Base-by-base conservation (phyloP, 1,140 invertebrate genomes). In the Onthophagus taurus region DNA sequence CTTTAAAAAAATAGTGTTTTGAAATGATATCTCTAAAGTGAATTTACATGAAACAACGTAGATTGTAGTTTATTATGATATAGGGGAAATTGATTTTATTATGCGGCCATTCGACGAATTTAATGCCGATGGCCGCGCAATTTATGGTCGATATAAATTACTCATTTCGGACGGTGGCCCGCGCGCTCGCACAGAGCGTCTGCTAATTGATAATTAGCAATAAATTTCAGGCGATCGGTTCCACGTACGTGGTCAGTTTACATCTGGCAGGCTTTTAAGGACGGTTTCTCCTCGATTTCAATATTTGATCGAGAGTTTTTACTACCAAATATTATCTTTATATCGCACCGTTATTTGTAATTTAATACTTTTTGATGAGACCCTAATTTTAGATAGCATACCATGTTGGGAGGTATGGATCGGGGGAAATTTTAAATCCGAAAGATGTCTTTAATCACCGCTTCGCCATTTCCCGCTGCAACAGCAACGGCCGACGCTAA, bases 371-470 rank as follows among this genome's bases (percentile, higher is more conserved):
- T 12, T 14, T 14, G 19, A 34, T n/a, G n/a, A 18, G 33, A 18
- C 16, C 19, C 2, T 11, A 13, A 34, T 34, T 34, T 12, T 34
- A 18, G 11, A 14, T 34, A 18, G 33, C 33, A 34, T 2, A 17
- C 16, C 12, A 34, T 18, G 33, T n/a, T n/a, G n/a, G n/a, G n/a
- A n/a, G n/a, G 16, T 9, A 34, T 17, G 33, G 14, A 34, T 9
- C 12, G 11, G 19, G 24, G 7, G 24, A 11, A 34, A 11, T 34
- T 17, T 14, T 4, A 17, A 13, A 21, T 20, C 11, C 6, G 7
- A 20, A 38, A 38, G 12, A 38, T 38, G 36, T 19, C 18, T 38
- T 38, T 38, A 21, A n/a, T 20, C 11, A n/a, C n/a, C n/a, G n/a
- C n/a, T n/a, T n/a, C n/a, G n/a, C n/a, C n/a, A n/a, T n/a, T n/a